Conservation (phyloP, 2,888 invertebrate genomes). For the Drosophila subsilvestris region DNA sequence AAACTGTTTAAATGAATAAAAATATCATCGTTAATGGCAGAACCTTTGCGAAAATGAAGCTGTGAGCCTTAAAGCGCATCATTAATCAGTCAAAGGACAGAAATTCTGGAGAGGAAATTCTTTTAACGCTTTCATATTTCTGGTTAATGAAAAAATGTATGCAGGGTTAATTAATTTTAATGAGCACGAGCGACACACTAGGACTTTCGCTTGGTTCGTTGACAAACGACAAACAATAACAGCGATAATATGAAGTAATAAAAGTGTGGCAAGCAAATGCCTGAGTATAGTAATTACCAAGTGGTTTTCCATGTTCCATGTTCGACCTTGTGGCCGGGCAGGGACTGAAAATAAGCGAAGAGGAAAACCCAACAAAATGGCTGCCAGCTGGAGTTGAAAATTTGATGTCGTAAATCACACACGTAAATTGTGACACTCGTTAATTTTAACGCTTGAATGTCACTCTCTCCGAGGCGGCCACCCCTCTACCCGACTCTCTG, state of each 20-base stretch:
- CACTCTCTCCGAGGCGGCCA: slow-evolving; percentile 4
- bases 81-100: slow-evolving; percentile 31
- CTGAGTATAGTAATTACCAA: slow-evolving; percentile 44
- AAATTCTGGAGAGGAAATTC: slow-evolving; percentile 21
- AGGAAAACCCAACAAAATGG: slow-evolving; percentile 29
- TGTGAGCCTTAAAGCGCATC: slow-evolving; percentile 13
- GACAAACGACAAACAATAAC: slow-evolving; percentile 48
- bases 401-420: slow-evolving; percentile 53
- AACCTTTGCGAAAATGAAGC: neutral
- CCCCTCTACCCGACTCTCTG: slow-evolving; percentile 1
- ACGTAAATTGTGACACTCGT: slow-evolving; percentile 52
- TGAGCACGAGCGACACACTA: slow-evolving; percentile 25
- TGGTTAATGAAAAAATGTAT: slow-evolving; percentile 52
- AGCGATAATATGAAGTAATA: slow-evolving; percentile 52
- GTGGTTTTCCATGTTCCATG: slow-evolving; percentile 46
- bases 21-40: slow-evolving; percentile 9
- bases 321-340: slow-evolving; percentile 39
- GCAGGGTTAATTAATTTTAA: slow-evolving; percentile 55
- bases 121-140: slow-evolving; percentile 39
- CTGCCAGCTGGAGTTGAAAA: slow-evolving; percentile 47
- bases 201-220: slow-evolving; percentile 12
- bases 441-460: slow-evolving; percentile 47
- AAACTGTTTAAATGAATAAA: slow-evolving; percentile 4
- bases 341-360: neutral
- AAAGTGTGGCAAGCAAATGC: slow-evolving; percentile 48